These are phyloP conservation scores for Aldrovandia affinis DNA, from an alignment of 2,797 vertebrate genomes.

Conservation along the genomic window DNA sequence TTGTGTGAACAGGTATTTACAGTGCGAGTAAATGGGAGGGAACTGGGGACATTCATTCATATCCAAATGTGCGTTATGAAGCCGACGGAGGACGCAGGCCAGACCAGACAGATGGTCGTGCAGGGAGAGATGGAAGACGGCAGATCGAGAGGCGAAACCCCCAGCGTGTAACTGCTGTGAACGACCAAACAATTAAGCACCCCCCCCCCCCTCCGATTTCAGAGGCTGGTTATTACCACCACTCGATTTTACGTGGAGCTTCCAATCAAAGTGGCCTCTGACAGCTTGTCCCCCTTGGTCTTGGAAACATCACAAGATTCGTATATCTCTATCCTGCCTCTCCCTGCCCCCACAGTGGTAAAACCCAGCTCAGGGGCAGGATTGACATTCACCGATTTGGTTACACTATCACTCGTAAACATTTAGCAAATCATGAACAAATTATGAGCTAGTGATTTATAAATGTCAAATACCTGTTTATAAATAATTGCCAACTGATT, in stretches of 20 bases:
- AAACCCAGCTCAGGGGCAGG: constrained; percentile 38
- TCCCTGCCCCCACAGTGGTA: not conserved
- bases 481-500: too few relatives aligned
- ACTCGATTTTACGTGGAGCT: constrained; percentile 34
- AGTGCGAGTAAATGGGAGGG: too few relatives aligned
- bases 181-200: constrained; percentile 20
- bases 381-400: constrained; percentile 49
- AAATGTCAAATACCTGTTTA: too few relatives aligned
- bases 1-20: too few relatives aligned
- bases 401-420: too few relatives aligned
- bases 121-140: not conserved
- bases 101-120: too few relatives aligned
- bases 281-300: constrained; percentile 38
- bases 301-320: constrained; percentile 45
- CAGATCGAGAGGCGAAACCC: not conserved
- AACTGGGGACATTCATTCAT: not conserved
- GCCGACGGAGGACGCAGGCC: not conserved
- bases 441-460: too few relatives aligned
- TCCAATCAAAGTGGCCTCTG: constrained; percentile 35
- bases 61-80: not conserved
- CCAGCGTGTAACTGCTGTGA: not conserved
- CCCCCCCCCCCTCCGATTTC: too few relatives aligned
- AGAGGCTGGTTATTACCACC: constrained; percentile 39
- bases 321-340: constrained; percentile 37
- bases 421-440: too few relatives aligned